A percentile compares a stretch with the other conserved stretches of the same genome.
Conservation (phyloP, 2,113 vertebrate species). For the Brachionichthys hirsutus region DNA sequence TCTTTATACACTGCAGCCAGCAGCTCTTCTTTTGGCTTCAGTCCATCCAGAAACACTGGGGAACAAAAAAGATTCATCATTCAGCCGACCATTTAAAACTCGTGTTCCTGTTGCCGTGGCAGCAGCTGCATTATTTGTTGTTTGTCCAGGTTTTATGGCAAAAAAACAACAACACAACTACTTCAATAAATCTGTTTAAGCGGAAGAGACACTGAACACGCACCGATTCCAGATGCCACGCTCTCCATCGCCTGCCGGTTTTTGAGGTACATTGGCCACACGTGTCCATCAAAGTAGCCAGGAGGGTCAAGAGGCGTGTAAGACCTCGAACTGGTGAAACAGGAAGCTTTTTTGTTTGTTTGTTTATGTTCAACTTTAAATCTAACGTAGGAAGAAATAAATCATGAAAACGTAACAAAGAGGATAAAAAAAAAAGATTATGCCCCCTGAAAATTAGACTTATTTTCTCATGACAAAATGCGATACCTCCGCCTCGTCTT, state of each 20-base stretch:
- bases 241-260: constrained; percentile 82
- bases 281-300: constrained; percentile 88
- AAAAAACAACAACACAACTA: not conserved
- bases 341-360: not conserved
- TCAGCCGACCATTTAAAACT: not conserved
- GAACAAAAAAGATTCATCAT: not conserved
- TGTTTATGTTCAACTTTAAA: too few relatives aligned
- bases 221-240: constrained; percentile 76
- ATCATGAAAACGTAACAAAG: not conserved
- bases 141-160: not conserved
- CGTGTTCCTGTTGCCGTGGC: not conserved
- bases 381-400: too few relatives aligned
- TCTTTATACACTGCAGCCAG: constrained; percentile 78
- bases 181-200: not conserved
- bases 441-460: too few relatives aligned
- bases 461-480: not conserved
- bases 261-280: constrained; percentile 95
- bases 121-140: not conserved
- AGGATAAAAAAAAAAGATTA: not conserved
- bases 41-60: constrained; percentile 89
- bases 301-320: constrained; percentile 89
- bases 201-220: not conserved
- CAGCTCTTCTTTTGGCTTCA: constrained; percentile 81
- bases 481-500: constrained; percentile 84
- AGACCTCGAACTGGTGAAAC: constrained; percentile 79